phyloP scores from a whole-genome alignment of 2,797 vertebrate species.

The Enoplosus armatus region DNA sequence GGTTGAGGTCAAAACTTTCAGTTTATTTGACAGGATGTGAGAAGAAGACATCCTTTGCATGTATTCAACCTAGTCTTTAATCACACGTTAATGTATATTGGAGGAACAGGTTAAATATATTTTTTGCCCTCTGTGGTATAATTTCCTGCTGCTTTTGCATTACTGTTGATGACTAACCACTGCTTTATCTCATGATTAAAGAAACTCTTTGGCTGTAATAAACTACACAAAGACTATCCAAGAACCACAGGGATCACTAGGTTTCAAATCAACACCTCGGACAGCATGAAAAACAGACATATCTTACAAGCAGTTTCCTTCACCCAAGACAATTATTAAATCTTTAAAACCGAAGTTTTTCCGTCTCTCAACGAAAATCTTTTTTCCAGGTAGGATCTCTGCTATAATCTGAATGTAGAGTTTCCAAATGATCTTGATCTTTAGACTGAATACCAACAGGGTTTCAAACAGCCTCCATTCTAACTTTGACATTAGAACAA shows the following conservation, averaged over 20 bases:
- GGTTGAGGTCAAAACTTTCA: neutral
- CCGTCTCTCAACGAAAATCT: constrained; percentile 8
- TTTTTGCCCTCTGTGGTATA: neutral
- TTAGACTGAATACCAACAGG: constrained; percentile 68
- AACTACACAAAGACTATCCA: neutral
- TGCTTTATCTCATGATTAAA: neutral
- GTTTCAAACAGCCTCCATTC: constrained; percentile 73
- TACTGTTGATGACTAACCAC: neutral
- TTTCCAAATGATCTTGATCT: constrained; percentile 62
- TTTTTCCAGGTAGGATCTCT: constrained; percentile 20
- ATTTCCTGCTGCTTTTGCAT: constrained; percentile 7
- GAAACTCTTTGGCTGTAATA: neutral
- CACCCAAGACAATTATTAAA: neutral
- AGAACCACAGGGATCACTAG: neutral
- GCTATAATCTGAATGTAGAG: constrained; percentile 40
- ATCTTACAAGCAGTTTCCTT: neutral
- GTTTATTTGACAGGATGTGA: neutral
- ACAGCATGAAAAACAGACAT: neutral
- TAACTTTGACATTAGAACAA: constrained; percentile 81
- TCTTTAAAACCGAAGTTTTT: constrained; percentile 6
- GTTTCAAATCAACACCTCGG: neutral
- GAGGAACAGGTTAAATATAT: neutral
- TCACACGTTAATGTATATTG: neutral
- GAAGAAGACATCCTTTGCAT: neutral
- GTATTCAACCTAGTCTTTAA: neutral